These are phyloP conservation scores for Procambarus virginalis DNA, from an alignment of 1,140 invertebrate genomes.

Conservation along the genomic window DNA sequence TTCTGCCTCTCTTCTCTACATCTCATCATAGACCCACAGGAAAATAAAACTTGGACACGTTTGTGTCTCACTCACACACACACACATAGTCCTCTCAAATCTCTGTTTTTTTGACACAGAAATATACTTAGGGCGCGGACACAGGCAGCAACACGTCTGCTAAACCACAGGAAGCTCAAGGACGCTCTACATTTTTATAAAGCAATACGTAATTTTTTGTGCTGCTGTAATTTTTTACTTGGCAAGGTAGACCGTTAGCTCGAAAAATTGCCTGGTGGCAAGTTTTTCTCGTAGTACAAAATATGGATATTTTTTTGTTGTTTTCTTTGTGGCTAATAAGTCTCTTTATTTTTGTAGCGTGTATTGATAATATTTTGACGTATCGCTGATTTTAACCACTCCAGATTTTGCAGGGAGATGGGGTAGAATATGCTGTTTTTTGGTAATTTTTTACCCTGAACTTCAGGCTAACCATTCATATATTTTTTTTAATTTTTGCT, in stretches of 20 bases:
- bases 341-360: background rate
- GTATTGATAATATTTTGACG: background rate
- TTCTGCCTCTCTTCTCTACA: background rate
- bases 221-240: background rate
- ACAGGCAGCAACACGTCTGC: background rate
- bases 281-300: background rate
- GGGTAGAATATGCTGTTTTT: background rate
- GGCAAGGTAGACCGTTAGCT: no score
- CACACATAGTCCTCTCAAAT: background rate
- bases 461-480: background rate
- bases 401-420: constrained; percentile 14
- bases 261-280: no score
- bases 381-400: background rate
- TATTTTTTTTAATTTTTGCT: background rate
- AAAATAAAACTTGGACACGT: no score
- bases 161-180: background rate
- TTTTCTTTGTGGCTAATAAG: background rate
- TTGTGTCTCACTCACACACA: background rate
- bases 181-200: background rate
- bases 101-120: constrained; percentile 7
- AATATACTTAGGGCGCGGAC: background rate
- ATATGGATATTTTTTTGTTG: background rate
- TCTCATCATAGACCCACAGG: no score
- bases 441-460: constrained; percentile 1
- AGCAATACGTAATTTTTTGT: background rate